Evolutionary conservation across 2,113 vertebrate genomes (phyloP).

Genomic region (Pterocles orientalis): DNA sequence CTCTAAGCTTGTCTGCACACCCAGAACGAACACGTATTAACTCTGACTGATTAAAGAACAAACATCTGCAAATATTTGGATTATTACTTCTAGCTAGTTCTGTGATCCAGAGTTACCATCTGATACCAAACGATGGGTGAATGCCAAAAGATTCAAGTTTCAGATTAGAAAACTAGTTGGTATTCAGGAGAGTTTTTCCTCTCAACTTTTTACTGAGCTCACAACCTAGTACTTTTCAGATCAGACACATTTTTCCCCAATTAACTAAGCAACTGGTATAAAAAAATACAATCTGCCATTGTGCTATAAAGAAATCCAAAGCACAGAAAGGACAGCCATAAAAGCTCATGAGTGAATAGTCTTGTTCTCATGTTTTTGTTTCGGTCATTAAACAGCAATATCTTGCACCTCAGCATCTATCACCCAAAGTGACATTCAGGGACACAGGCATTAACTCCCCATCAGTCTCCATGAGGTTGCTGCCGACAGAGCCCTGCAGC

Average conservation of each 20-base stretch:
- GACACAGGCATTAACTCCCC: neutral
- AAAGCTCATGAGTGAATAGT: neutral
- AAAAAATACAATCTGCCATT: neutral
- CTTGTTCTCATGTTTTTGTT: neutral
- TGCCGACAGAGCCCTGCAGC: neutral
- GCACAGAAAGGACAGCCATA: neutral
- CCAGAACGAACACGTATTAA: neutral
- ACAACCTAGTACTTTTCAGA: neutral
- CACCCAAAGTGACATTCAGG: neutral
- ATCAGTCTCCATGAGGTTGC: fast-evolving
- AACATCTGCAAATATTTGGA: neutral
- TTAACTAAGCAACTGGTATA: neutral
- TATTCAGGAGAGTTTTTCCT: neutral
- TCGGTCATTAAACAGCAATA: neutral
- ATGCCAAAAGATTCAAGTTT: neutral
- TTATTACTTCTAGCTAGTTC: neutral
- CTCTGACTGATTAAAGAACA: neutral
- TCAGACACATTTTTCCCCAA: neutral
- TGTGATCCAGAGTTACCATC: neutral
- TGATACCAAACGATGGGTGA: neutral
- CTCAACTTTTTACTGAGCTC: neutral
- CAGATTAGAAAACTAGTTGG: neutral
- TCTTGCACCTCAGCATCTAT: neutral
- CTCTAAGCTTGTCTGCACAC: neutral
- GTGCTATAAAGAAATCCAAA: neutral